Evolutionary conservation across 1,140 invertebrate genomes (phyloP).

Genomic region (Leptinotarsa undecemlineata): DNA sequence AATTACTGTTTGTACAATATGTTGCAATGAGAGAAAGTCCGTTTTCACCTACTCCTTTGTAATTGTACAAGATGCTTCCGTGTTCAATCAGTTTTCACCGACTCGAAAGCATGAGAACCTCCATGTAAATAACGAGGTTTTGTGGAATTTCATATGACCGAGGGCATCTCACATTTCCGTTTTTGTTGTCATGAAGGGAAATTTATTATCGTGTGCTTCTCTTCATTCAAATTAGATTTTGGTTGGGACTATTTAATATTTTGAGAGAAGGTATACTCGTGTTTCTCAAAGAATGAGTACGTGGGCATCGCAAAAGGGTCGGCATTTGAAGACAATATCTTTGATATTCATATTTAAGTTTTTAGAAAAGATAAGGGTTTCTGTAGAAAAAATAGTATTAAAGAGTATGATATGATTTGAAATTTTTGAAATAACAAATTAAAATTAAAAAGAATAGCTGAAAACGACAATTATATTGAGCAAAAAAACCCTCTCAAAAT

Average conservation of each 20-base stretch:
- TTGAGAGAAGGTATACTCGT: neutral
- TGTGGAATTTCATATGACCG: slow-evolving; percentile 2
- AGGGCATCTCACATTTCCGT: neutral
- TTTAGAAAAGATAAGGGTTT: no score
- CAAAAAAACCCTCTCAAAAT: no score
- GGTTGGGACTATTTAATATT: neutral
- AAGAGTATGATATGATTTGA: no score
- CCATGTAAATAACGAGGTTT: neutral
- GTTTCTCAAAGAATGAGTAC: no score
- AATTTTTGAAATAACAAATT: no score
- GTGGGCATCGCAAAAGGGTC: no score
- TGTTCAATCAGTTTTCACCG: neutral
- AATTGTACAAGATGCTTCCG: neutral
- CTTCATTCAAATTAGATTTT: neutral
- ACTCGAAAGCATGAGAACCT: neutral
- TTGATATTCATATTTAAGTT: no score
- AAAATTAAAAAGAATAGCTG: no score
- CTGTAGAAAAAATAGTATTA: no score
- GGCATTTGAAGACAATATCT: no score
- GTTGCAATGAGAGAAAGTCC: neutral
- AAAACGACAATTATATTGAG: no score
- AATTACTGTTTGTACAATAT: no score
- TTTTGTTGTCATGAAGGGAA: neutral
- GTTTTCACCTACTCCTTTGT: neutral
- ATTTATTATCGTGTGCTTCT: slow-evolving; percentile 3